Conservation (phyloP, 2,113 vertebrate species). For the Apistogramma diplotaenia region DNA sequence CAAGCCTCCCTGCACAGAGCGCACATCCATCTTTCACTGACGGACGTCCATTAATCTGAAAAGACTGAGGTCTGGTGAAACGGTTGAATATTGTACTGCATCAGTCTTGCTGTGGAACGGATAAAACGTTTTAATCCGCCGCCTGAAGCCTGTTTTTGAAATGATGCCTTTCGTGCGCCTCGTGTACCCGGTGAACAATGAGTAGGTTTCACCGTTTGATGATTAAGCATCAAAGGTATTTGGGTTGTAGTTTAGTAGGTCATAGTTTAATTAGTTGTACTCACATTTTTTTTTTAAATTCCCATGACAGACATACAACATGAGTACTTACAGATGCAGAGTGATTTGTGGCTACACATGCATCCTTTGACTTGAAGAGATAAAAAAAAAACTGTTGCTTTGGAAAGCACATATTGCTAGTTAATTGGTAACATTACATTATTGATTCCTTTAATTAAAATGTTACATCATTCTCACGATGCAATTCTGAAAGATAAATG, state of each 20-base stretch:
- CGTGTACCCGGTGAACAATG: neutral
- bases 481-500: neutral
- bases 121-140: neutral
- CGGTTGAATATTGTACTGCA: neutral
- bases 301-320: neutral
- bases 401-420: neutral
- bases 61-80: neutral
- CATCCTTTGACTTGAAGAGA: neutral
- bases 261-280: neutral
- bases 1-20: neutral
- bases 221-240: neutral
- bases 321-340: neutral
- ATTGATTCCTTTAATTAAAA: neutral
- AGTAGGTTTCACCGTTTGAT: neutral
- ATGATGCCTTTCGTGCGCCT: neutral
- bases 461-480: neutral
- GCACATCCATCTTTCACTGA: slow-evolving; percentile 42
- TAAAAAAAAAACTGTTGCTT: neutral
- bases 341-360: neutral
- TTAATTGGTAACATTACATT: neutral
- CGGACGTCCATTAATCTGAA: slow-evolving; percentile 13
- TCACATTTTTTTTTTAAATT: neutral
- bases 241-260: neutral
- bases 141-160: neutral
- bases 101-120: neutral